Conservation (phyloP, 1,140 invertebrate genomes). For the Goniozus legneri region DNA sequence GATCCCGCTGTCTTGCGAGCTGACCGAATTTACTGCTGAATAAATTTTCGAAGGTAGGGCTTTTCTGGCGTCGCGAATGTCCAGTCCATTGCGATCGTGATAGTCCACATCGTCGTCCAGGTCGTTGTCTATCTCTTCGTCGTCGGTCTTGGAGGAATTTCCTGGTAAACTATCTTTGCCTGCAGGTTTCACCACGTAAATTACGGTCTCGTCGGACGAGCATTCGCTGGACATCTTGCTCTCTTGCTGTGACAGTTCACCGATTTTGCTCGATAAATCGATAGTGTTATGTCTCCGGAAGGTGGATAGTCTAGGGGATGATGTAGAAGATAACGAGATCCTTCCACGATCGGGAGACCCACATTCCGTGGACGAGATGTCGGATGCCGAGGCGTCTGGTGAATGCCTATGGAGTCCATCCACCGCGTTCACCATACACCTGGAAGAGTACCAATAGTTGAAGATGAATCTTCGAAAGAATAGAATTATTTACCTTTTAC, state of each 20-base stretch:
- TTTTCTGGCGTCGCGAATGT: conserved; percentile 23
- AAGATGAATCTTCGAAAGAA: neutral
- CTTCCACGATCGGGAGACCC: conserved; percentile 44
- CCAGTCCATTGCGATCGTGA: conserved; percentile 25
- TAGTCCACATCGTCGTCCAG: conserved; percentile 53
- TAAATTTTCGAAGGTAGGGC: conserved; percentile 58
- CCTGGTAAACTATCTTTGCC: conserved; percentile 21
- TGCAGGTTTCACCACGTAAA: conserved; percentile 45
- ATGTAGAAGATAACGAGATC: conserved; percentile 13
- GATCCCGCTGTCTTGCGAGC: conserved; percentile 74
- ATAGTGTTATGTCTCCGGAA: conserved; percentile 20
- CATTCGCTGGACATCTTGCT: conserved; percentile 53
- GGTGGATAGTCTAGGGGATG: conserved; percentile 21
- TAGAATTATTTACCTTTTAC: neutral
- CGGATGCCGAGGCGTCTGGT: conserved; percentile 36
- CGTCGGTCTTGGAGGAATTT: conserved; percentile 31
- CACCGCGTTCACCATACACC: conserved; percentile 63
- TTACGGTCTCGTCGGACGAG: conserved; percentile 51
- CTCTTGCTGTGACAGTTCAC: conserved; percentile 42
- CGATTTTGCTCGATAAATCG: conserved; percentile 33
- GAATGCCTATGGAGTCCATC: conserved; percentile 62
- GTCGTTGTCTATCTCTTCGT: conserved; percentile 37
- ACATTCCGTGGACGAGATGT: conserved; percentile 42
- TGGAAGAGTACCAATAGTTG: conserved; percentile 10
- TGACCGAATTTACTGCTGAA: conserved; percentile 63